Percentiles rank a stretch among this genome's conserved stretches.
These are phyloP conservation scores for Serinus canaria DNA, from an alignment of 2,113 vertebrate species.

Conservation along the genomic window DNA sequence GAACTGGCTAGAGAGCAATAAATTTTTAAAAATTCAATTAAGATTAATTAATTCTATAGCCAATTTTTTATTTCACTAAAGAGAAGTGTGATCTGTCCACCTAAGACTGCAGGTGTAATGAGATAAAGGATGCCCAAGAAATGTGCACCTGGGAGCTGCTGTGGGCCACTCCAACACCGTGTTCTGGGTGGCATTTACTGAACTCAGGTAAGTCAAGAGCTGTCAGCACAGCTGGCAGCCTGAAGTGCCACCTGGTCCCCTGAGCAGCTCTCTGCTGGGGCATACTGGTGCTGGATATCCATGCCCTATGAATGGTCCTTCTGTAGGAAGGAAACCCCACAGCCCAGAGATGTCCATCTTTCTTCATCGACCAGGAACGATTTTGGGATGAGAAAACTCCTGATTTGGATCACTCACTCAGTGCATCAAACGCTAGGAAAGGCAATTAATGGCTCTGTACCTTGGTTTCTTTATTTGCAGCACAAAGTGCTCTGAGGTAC, in stretches of 20 bases:
- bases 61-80: neutral
- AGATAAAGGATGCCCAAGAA: neutral
- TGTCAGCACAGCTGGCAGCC: neutral
- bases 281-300: neutral
- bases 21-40: neutral
- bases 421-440: neutral
- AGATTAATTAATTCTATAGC: neutral
- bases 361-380: neutral
- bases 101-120: neutral
- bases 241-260: neutral
- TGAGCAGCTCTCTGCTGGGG: neutral
- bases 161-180: accelerated
- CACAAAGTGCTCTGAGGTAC: neutral
- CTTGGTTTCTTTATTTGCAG: neutral
- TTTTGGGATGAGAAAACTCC: neutral
- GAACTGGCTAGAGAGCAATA: neutral
- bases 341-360: neutral
- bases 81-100: neutral
- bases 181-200: neutral
- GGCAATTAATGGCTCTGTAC: neutral
- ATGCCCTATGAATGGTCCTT: neutral
- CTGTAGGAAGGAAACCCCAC: neutral
- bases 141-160: neutral
- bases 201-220: neutral
- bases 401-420: neutral